Evolutionary conservation across 2,113 vertebrate species (phyloP), one percentile per base, ranked within the genome.

Genomic region (Sorex araneus): DNA sequence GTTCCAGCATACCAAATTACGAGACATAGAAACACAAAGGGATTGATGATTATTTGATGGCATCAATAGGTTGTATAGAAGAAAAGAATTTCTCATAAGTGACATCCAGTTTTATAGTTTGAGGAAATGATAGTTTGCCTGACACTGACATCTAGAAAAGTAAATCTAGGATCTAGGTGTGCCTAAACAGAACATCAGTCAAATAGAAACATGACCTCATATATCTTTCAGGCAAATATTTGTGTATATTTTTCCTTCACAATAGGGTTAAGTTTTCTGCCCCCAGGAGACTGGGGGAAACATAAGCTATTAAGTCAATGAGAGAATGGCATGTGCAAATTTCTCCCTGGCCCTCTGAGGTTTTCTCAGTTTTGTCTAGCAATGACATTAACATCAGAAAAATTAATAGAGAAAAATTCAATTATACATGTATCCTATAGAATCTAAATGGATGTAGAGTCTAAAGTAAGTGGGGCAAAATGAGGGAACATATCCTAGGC

Each of bases 161-260:
- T 11, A 45, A 40, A 40, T 40, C 40, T 40, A 40, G 40, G 21
- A 3, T 64, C 25, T 4, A 64, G 15, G 28, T 66, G 27, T 66
- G 43, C 6, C 30, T 21, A n/a, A 57, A 25, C 18, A 40, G 8
- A 66, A 9, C 5, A 28, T 15, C 6, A 18, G 70, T 69, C 28
- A 5, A 0, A 0, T 0, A 30, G 32, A 76, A 45, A 60, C 18
- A 66, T 45, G 50, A n/a, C n/a, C 45, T 8, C 6, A 1, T 6
- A 50, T 28, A 0, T 40, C 30, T 47, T 2, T 75, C 30, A 43
- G 50, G 50, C 16, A 54, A 54, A 11, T 54, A 54, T 54, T 11
- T 54, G 50, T 54, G 11, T 54, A 54, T 40, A 40, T 40, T 40
- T 40, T 18, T 54, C 16, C 2, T 54, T 15, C 11, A 54, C 16